Base-by-base conservation (phyloP, 2,888 invertebrate species). In the Salticus scenicus region DNA sequence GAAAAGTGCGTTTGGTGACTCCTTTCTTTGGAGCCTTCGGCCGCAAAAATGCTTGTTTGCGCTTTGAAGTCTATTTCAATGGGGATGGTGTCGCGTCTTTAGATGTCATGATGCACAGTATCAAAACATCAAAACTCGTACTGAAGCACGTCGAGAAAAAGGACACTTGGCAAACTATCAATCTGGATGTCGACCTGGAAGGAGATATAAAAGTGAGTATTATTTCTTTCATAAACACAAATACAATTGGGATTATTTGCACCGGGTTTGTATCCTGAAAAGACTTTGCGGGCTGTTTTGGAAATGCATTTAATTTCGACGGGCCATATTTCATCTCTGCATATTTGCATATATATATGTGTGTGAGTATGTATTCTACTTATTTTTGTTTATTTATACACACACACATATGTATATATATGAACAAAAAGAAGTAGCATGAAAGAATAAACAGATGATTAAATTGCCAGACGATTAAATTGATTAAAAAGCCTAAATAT, bases 11-110 rank as follows among this genome's bases (percentile, higher is more conserved):
- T 4, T 42, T 87, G n/a, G 30, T 76, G 1, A 71, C 87, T 0
- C 87, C 87, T 2, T 70, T 79, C 28, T 84, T 79, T 17, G 72
- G 67, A 0, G 47, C 82, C 7, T 76, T 70, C 30, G 87, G 83
- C 0, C 74, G 83, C 63, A 83, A 83, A 57, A 75, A 57, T 24
- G 87, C 74, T 2, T 87, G 87, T 37, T 63, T 87, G 42, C 72
- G 69, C 10, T 83, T 87, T 47, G 87, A 87, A 24, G n/a, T 72
- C 8, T 87, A 63, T 72, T 74, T 87, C 74, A 37, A 80, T 24
- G 87, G 87, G 1, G 75, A 64, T 4, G 87, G 83, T 17, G 87
- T 42, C 2, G 69, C 73, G 0, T 67, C 80, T 4, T 20, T 83
- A 5, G 82, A 79, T 28, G 67, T 87, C 12, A 63, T 72, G 76